Percentiles rank a stretch among this genome's conserved stretches.
Conservation (phyloP, 2,888 invertebrate species). For the Drosophila conformis region DNA sequence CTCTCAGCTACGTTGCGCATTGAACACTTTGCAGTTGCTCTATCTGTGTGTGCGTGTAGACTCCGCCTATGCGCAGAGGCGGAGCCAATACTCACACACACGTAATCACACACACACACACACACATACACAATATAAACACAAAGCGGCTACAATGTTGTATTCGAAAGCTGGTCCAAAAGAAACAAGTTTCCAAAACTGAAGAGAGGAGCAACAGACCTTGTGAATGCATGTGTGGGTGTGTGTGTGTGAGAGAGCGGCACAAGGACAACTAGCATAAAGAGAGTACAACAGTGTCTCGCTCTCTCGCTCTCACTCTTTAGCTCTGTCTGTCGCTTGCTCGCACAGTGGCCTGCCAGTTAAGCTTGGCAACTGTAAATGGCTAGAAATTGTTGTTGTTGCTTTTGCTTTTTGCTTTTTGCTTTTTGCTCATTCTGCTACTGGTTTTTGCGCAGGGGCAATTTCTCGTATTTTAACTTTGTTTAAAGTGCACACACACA, state of each 20-base stretch:
- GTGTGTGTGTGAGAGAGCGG: conserved; percentile 35
- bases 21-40: conserved; percentile 32
- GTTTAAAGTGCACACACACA: conserved; percentile 67
- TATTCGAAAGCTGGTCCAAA: conserved; percentile 70
- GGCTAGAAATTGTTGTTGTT: conserved; percentile 58
- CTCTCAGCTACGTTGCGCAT: conserved; percentile 19
- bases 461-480: conserved; percentile 76
- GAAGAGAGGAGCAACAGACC: conserved; percentile 50
- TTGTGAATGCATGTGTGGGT: conserved; percentile 11
- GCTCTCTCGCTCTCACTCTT: conserved; percentile 4
- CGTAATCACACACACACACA: conserved; percentile 1
- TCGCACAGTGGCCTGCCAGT: conserved; percentile 19
- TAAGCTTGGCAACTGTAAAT: conserved; percentile 75
- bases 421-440: conserved; percentile 50
- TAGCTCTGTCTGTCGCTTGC: conserved; percentile 9
- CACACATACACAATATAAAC: conserved; percentile 42
- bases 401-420: conserved; percentile 23
- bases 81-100: conserved; percentile 49
- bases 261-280: conserved; percentile 48
- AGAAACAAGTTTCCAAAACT: conserved; percentile 79
- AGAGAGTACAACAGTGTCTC: neutral
- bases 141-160: conserved; percentile 79
- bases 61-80: conserved; percentile 64
- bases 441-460: conserved; percentile 69
- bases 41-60: conserved; percentile 12